Conservation (phyloP, 2,113 vertebrate species). For the Gadus macrocephalus region DNA sequence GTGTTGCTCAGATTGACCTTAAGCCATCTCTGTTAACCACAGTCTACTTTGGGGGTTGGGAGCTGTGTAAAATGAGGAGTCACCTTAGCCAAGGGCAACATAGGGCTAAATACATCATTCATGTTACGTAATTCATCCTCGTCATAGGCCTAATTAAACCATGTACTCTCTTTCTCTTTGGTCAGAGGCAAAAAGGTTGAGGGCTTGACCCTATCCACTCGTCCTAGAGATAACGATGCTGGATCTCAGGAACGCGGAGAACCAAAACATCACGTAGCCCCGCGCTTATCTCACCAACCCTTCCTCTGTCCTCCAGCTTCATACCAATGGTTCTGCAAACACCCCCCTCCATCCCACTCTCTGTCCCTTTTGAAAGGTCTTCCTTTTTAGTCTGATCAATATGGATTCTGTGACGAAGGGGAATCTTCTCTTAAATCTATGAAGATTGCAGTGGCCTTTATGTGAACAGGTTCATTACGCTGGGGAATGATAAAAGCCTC, state of each 20-base stretch:
- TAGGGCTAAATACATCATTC: conserved; percentile 55
- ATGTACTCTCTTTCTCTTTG: conserved; percentile 29
- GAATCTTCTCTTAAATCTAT: too few species aligned
- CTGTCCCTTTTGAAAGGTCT: too few species aligned
- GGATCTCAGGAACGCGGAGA: conserved; percentile 12
- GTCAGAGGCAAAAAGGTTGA: conserved; percentile 40
- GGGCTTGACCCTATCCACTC: conserved; percentile 11
- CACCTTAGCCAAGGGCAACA: conserved; percentile 51
- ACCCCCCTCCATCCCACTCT: too few species aligned
- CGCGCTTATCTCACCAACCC: not conserved
- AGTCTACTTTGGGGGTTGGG: conserved; percentile 35
- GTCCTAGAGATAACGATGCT: conserved; percentile 21
- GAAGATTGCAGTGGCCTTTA: too few species aligned
- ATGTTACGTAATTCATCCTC: conserved; percentile 52
- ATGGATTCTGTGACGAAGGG: too few species aligned
- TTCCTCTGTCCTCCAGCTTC: not conserved
- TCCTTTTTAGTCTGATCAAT: too few species aligned
- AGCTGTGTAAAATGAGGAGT: conserved; percentile 52
- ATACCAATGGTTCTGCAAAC: not conserved
- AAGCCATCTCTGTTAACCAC: conserved; percentile 40
- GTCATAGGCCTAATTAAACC: conserved; percentile 52
- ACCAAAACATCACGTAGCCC: not conserved
- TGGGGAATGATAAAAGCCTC: too few species aligned
- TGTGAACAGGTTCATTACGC: too few species aligned
- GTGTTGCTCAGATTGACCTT: conserved; percentile 35